Base-by-base conservation (phyloP, 92 coral and sea anemone genomes). In the Porites rus region DNA sequence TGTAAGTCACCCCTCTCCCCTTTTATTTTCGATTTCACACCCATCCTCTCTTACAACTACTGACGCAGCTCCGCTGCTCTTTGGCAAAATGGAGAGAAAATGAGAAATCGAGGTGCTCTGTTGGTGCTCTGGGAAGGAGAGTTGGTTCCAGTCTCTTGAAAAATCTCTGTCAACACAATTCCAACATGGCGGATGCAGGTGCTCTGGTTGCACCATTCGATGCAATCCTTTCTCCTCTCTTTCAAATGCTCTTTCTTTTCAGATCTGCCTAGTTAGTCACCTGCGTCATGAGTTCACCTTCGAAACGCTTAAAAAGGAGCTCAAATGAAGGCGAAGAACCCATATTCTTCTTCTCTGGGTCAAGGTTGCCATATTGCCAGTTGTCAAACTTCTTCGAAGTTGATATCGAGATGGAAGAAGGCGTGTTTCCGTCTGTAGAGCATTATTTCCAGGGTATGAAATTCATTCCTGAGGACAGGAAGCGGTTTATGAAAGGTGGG, bases 371-470 rank as follows among this genome's bases (percentile, higher is more conserved):
- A 11, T 62, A 73, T 65, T 83, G 80, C 50, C 87, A 79, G 25
- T 90, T 95, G 69, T 95, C 98, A n/a, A 95, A 95, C 79, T 95
- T 95, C 74, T 95, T 89, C 90, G 94, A 87, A 71, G 95, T 90
- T 46, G 92, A 95, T 63, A 86, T 93, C 65, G 89, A 92, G 69
- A 91, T 95, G 98, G 88, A 90, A 7, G 96, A 95, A 90, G 98
- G 98, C 63, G 81, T 90, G 51, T 95, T 95, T 77, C 93, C 93
- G 61, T 95, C 98, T 25, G 96, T 95, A 8, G 98, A 95, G 64
- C 98, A 95, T 74, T 95, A 95, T 64, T 93, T 95, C 72, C 98
- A 95, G 73, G 95, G 95, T 4, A 95, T 93, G 98, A 95, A 95
- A 54, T 95, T 95, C 81, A 71, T 95, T 64, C 93, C 94, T n/a